These are phyloP conservation scores for Salarias fasciatus DNA, from an alignment of 2,797 vertebrate genomes.

Conservation along the genomic window DNA sequence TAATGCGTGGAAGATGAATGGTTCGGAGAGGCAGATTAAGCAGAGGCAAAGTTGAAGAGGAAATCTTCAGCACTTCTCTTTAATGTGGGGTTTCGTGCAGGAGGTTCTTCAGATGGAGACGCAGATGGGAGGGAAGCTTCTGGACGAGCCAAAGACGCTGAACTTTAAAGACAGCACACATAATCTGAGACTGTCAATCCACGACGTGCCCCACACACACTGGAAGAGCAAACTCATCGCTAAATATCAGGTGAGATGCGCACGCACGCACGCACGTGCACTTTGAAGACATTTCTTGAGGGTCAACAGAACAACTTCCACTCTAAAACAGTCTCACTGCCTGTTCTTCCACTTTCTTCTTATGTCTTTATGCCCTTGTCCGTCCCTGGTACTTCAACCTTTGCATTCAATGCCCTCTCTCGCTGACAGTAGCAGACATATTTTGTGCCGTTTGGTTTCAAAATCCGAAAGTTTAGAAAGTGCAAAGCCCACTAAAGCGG, in stretches of 20 bases:
- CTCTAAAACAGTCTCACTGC: no score
- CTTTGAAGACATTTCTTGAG: neutral
- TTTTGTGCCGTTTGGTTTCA: no score
- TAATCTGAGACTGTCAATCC: constrained; percentile 95
- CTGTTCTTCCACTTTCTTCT: no score
- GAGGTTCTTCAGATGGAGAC: constrained; percentile 97
- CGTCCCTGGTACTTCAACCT: no score
- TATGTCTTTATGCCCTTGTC: no score
- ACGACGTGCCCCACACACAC: constrained; percentile 92
- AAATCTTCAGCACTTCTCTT: constrained; percentile 13
- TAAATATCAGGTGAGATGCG: constrained; percentile 86
- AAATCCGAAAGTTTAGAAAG: no score
- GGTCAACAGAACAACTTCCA: no score
- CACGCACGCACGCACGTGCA: neutral
- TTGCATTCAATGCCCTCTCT: no score
- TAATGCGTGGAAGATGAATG: constrained; percentile 22
- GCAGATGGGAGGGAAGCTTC: constrained; percentile 95
- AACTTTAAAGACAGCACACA: constrained; percentile 98
- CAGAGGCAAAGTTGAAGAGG: constrained; percentile 7
- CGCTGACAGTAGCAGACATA: no score
- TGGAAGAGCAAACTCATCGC: constrained; percentile 98
- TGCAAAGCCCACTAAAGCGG: no score
- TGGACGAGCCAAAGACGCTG: constrained; percentile 97
- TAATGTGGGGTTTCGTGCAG: constrained; percentile 70
- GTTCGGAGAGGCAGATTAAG: constrained; percentile 19